Evolutionary conservation across 2,888 invertebrate genomes (phyloP).

Genomic region (Rhagonycha fulva): DNA sequence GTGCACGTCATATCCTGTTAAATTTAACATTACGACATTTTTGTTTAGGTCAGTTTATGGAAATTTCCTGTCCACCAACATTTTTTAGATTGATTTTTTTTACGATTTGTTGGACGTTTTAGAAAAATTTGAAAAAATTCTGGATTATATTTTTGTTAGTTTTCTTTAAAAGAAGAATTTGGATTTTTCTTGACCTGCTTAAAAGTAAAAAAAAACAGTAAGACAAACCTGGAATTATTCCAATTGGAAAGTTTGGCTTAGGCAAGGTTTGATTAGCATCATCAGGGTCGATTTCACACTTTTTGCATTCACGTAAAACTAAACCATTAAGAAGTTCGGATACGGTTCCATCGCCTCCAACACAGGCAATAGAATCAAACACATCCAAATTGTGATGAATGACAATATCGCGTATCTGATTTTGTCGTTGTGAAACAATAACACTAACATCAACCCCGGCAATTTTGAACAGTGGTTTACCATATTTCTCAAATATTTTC

Average conservation of each 20-base stretch:
- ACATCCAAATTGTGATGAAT: constrained; percentile 61
- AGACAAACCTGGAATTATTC: constrained; percentile 60
- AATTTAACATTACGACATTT: too few species aligned
- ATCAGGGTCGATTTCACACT: constrained; percentile 59
- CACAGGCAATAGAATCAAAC: constrained; percentile 73
- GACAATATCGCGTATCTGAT: constrained; percentile 76
- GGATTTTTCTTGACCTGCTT: background rate
- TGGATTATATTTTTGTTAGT: too few species aligned
- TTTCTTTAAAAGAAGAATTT: too few species aligned
- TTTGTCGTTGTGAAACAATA: constrained; percentile 72
- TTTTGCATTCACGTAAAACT: constrained; percentile 61
- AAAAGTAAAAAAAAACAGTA: background rate
- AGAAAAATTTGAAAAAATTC: too few species aligned
- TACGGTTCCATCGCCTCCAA: constrained; percentile 88
- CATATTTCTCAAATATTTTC: constrained; percentile 73
- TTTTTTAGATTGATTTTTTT: too few species aligned
- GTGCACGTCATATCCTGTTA: too few species aligned
- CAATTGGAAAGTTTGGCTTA: constrained; percentile 60
- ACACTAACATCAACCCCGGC: constrained; percentile 70
- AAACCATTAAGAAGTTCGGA: constrained; percentile 80
- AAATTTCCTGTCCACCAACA: too few species aligned
- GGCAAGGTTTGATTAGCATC: constrained; percentile 58
- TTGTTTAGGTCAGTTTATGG: too few species aligned
- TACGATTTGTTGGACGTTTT: too few species aligned
- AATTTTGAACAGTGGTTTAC: constrained; percentile 66